phyloP scores from a whole-genome alignment of 2,113 vertebrate genomes.

The Actinemys pallida region DNA sequence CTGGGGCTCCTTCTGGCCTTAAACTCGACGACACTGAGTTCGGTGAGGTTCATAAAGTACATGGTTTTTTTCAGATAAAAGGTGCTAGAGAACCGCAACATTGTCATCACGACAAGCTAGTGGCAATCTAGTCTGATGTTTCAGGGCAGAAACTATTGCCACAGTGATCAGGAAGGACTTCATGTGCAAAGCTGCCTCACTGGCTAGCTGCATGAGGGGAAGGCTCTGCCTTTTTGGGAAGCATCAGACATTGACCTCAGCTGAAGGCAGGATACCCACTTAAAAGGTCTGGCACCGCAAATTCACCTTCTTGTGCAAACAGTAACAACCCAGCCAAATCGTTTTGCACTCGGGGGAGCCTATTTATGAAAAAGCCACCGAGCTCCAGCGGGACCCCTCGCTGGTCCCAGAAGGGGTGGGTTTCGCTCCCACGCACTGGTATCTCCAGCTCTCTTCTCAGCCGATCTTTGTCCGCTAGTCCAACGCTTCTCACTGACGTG shows the following conservation, averaged over 20 bases:
- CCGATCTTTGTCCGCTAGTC: slow-evolving; percentile 17
- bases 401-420: not conserved
- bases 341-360: not conserved
- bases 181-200: not conserved
- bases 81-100: not conserved
- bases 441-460: not conserved
- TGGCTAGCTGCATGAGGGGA: not conserved
- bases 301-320: not conserved
- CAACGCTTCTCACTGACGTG: slow-evolving; percentile 71
- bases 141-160: not conserved
- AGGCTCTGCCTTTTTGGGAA: not conserved
- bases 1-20: not conserved
- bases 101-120: not conserved
- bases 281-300: not conserved
- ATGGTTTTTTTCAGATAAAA: too few species aligned
- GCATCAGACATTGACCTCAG: not conserved
- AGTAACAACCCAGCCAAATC: not conserved
- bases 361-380: not conserved
- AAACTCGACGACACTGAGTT: not conserved
- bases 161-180: not conserved
- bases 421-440: not conserved
- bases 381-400: not conserved
- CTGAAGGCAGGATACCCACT: not conserved
- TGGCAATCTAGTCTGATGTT: not conserved
- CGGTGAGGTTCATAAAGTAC: fast-evolving